phyloP scores from a whole-genome alignment of 2,797 vertebrate species.

The Schizopygopsis pylzovi region DNA sequence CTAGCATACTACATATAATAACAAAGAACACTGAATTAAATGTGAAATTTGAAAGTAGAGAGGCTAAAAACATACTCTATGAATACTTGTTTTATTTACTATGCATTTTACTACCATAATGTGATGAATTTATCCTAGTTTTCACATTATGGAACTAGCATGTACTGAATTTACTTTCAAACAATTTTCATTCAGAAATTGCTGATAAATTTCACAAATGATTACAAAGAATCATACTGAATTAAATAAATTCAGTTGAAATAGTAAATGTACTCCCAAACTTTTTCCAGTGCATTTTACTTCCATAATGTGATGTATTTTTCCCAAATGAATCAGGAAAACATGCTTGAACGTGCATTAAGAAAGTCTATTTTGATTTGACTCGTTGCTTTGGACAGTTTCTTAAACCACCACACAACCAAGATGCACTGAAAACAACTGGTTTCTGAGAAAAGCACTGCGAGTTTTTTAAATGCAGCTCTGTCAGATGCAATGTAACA shows the following conservation, averaged over 20 bases:
- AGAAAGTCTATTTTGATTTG: not conserved
- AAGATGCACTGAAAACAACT: conserved; percentile 62
- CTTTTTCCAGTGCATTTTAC: not conserved
- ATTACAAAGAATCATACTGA: not conserved
- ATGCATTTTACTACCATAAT: not conserved
- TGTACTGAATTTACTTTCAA: not conserved
- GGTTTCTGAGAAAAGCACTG: conserved; percentile 44
- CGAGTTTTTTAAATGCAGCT: not conserved
- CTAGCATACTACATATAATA: too few relatives aligned
- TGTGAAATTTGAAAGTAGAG: not conserved
- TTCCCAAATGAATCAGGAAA: not conserved
- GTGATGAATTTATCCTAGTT: not conserved
- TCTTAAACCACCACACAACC: conserved; percentile 42
- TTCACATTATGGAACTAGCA: not conserved
- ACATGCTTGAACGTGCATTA: not conserved
- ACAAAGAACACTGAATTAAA: not conserved
- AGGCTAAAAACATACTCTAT: not conserved
- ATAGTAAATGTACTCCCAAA: not conserved
- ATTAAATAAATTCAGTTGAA: not conserved
- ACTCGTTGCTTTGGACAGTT: not conserved
- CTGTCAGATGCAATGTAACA: conserved; percentile 65
- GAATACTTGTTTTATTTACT: not conserved
- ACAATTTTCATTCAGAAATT: not conserved
- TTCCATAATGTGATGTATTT: not conserved
- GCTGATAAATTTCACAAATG: not conserved